Conservation (phyloP, 2,797 vertebrate genomes). For the Enteromius viviparus region DNA sequence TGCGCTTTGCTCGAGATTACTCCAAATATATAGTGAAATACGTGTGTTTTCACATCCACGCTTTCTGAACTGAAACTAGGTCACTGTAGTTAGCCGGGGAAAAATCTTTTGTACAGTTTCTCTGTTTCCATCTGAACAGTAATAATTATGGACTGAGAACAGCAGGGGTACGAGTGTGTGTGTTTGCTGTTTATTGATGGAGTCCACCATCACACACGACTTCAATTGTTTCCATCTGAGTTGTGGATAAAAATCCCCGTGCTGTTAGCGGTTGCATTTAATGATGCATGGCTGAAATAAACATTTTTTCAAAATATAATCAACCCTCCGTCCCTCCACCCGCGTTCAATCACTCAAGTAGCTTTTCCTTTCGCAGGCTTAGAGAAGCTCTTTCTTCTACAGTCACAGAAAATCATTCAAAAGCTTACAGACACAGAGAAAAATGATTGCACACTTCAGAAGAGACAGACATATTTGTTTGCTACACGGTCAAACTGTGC, state of each 20-base stretch:
- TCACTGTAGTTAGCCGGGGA: slow-evolving; percentile 51
- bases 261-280: slow-evolving; percentile 36
- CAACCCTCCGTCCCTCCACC: background rate
- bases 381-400: slow-evolving; percentile 23
- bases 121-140: slow-evolving; percentile 46
- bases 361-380: slow-evolving; percentile 22
- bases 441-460: slow-evolving; percentile 7
- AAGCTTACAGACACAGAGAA: background rate
- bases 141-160: slow-evolving; percentile 58
- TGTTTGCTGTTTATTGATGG: slow-evolving; percentile 58
- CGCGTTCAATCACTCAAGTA: slow-evolving; percentile 15
- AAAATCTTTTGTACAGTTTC: slow-evolving; percentile 42
- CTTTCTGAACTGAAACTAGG: slow-evolving; percentile 56
- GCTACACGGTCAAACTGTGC: background rate
- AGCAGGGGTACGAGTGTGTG: slow-evolving; percentile 52
- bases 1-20: slow-evolving; percentile 35
- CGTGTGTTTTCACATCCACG: background rate
- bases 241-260: slow-evolving; percentile 38
- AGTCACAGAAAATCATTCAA: slow-evolving; percentile 9
- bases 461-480: background rate
- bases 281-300: slow-evolving; percentile 46
- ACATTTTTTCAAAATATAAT: slow-evolving; percentile 46
- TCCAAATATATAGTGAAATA: slow-evolving; percentile 7
- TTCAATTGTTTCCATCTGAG: slow-evolving; percentile 56
- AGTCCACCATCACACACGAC: slow-evolving; percentile 40